Base-by-base conservation (phyloP, 2,888 invertebrate genomes). In the Theretra japonica region DNA sequence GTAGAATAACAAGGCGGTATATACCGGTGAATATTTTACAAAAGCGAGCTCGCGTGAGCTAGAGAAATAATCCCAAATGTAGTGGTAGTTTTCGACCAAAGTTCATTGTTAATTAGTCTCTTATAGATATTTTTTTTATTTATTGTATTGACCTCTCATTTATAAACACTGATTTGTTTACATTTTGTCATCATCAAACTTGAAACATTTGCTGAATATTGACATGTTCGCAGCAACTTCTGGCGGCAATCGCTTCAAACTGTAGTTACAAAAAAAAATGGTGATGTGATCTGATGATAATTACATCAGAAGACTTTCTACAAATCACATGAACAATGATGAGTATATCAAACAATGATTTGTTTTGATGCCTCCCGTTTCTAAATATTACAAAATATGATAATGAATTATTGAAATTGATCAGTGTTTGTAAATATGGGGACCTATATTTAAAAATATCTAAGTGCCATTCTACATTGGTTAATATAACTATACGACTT, bases 11-110 rank as follows among this genome's bases (percentile, higher is more conserved):
- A 23, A 23, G 48, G 23, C 23, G 17, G 15, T 21, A 48, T 6
- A 48, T 7, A 6, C 23, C 23, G 6, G 65, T 23, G 23, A 65
- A 15, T 48, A 17, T 17, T 41, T 65, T 65, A 65, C 15, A 15
- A 53, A 53, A 11, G 6, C 11, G 0, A 68, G 57, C 59, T 48
- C 70, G n/a, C 28, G 28, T 8, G 58, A 70, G 57, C 50, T 72
- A 71, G 48, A 48, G 23, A 78, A 76, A 79, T 75, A 74, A 83
- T 84, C 86, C 91, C 90, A 92, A 91, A 91, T 88, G 88, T 93
- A 94, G 93, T 83, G 83, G 88, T 93, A 93, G 92, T 88, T 80
- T 88, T 86, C 91, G 88, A 93, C 94, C 94, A 94, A 94, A 94
- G 94, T 88, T 92, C 87, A 86, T 82, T 85, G 81, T 87, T 87